These are phyloP conservation scores for Tetragonisca angustula DNA, from an alignment of 2,888 invertebrate genomes.

Conservation along the genomic window DNA sequence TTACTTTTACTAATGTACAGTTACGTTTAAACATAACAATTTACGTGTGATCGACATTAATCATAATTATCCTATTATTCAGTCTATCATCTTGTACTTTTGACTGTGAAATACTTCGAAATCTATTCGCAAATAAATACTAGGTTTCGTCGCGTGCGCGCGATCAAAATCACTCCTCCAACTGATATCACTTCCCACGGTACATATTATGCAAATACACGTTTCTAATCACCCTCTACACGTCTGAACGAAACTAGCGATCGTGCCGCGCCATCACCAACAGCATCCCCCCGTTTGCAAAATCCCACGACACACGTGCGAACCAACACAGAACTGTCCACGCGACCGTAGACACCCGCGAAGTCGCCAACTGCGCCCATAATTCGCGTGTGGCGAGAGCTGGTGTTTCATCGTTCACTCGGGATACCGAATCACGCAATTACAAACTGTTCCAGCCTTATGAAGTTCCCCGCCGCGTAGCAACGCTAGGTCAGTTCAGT, in stretches of 20 bases:
- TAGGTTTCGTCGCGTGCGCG: neutral
- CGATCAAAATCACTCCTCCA: neutral
- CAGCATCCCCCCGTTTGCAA: neutral
- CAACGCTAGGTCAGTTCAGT: constrained; percentile 7
- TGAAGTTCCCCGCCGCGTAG: constrained; percentile 9
- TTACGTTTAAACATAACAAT: neutral
- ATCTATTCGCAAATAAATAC: neutral
- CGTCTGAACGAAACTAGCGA: neutral
- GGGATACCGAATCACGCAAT: constrained; percentile 52
- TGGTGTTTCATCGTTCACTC: constrained; percentile 28
- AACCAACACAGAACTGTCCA: neutral
- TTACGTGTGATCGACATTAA: neutral
- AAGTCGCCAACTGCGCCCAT: constrained; percentile 62
- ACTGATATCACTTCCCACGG: neutral
- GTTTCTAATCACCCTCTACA: neutral
- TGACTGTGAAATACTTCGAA: neutral
- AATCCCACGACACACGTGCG: neutral
- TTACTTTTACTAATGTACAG: neutral
- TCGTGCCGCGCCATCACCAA: neutral
- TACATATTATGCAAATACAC: constrained; percentile 1
- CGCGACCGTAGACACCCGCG: constrained; percentile 8
- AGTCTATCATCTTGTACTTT: neutral
- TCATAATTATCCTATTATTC: neutral
- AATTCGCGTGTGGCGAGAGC: constrained; percentile 62
- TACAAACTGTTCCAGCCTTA: constrained; percentile 34